Evolutionary conservation across 2,888 invertebrate genomes (phyloP).

Genomic region (Notodromas monacha): DNA sequence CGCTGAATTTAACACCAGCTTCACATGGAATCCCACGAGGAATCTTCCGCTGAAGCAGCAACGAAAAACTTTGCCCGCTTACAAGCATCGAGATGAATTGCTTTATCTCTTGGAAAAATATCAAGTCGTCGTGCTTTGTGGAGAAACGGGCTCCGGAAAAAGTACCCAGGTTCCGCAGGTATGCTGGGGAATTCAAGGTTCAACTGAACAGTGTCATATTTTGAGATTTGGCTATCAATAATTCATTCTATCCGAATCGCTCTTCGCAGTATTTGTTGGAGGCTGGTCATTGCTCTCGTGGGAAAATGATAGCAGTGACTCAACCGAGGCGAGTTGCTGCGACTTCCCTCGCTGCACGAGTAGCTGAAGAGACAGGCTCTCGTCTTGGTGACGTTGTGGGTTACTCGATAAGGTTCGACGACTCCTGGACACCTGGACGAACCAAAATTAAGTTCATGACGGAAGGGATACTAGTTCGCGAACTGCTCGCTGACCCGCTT

Average conservation of each 20-base stretch:
- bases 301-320: slow-evolving; percentile 45
- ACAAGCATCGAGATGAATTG: slow-evolving; percentile 49
- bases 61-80: slow-evolving; percentile 52
- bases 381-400: slow-evolving; percentile 43
- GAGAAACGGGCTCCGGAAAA: slow-evolving; percentile 86
- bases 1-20: slow-evolving; percentile 23
- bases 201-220: slow-evolving; percentile 6
- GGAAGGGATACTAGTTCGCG: slow-evolving; percentile 68
- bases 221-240: not conserved
- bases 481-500: slow-evolving; percentile 78
- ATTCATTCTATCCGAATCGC: slow-evolving; percentile 1
- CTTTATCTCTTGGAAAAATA: slow-evolving; percentile 60
- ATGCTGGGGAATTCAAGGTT: slow-evolving; percentile 13
- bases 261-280: slow-evolving; percentile 50
- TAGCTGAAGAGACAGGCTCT: slow-evolving; percentile 53
- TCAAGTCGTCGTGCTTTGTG: slow-evolving; percentile 46
- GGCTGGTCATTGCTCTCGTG: slow-evolving; percentile 43
- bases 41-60: slow-evolving; percentile 53
- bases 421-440: slow-evolving; percentile 14
- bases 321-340: slow-evolving; percentile 73
- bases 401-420: slow-evolving; percentile 37
- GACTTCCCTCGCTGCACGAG: slow-evolving; percentile 48
- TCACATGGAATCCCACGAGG: slow-evolving; percentile 51
- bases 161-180: slow-evolving; percentile 85
- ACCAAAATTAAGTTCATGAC: slow-evolving; percentile 39